Evolutionary conservation across 2,113 vertebrate species (phyloP).

Genomic region (Oryzias celebensis): DNA sequence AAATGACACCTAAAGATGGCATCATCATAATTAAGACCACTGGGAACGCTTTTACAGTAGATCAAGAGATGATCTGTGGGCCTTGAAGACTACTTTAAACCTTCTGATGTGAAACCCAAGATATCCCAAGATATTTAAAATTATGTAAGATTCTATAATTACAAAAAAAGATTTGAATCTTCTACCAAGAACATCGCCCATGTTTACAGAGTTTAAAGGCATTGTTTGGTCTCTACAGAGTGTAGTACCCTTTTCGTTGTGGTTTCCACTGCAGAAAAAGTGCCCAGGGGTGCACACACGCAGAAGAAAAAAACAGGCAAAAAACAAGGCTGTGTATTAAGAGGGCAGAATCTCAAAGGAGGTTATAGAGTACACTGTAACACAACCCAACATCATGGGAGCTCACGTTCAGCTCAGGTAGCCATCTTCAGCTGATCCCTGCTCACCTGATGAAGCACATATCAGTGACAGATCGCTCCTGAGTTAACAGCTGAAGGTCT

Average conservation of each 20-base stretch:
- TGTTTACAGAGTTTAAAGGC: no score
- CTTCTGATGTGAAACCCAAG: no score
- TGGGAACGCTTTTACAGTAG: no score
- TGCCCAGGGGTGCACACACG: conserved; percentile 35
- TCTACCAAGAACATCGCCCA: no score
- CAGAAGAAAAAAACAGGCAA: conserved; percentile 31
- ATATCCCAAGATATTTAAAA: no score
- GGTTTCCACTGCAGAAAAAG: conserved; percentile 36
- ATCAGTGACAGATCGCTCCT: conserved; percentile 62
- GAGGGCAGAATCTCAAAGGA: conserved; percentile 46
- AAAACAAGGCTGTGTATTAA: conserved; percentile 28
- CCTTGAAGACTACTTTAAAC: no score
- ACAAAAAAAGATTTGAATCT: no score
- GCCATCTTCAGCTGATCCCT: conserved; percentile 43
- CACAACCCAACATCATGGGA: conserved; percentile 33
- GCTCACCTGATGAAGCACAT: conserved; percentile 49
- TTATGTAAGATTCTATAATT: no score
- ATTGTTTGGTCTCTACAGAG: no score
- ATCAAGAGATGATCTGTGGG: no score
- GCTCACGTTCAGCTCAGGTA: conserved; percentile 54
- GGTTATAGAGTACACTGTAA: conserved; percentile 2
- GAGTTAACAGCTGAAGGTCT: conserved; percentile 63
- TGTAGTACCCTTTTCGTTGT: conserved; percentile 34
- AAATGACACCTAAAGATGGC: no score
- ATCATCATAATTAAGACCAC: no score